Evolutionary conservation across 1,140 invertebrate genomes (phyloP).

Genomic region (Lordiphosa clarofinis): DNA sequence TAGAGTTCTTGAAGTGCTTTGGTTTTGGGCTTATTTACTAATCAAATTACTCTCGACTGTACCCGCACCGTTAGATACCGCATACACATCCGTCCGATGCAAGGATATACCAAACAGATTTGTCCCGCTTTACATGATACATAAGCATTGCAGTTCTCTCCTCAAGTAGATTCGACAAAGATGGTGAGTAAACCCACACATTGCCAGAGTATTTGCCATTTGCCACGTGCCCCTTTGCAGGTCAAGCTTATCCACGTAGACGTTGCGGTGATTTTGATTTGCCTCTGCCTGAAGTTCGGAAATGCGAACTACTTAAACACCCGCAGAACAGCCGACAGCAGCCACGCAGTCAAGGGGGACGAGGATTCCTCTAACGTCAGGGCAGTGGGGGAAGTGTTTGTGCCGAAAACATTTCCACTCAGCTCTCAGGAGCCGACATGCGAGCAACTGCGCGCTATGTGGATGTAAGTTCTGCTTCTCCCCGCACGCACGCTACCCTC

Average conservation of each 20-base stretch:
- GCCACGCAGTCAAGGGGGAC: background rate
- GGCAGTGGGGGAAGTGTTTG: slow-evolving; percentile 62
- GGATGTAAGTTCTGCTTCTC: slow-evolving; percentile 82
- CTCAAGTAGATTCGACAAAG: too few species aligned
- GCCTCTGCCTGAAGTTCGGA: background rate
- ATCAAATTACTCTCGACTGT: background rate
- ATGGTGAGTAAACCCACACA: background rate
- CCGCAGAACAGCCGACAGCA: slow-evolving; percentile 2
- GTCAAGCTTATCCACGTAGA: slow-evolving; percentile 1
- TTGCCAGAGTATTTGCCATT: background rate
- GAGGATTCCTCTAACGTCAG: slow-evolving; percentile 1
- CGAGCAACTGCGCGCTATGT: slow-evolving; percentile 93
- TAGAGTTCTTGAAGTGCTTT: too few species aligned
- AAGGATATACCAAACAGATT: too few species aligned
- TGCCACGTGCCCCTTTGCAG: background rate
- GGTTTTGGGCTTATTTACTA: too few species aligned
- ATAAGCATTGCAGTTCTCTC: too few species aligned
- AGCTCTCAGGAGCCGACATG: slow-evolving; percentile 87
- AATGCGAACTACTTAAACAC: slow-evolving; percentile 1
- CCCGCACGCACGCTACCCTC: background rate
- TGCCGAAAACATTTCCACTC: slow-evolving; percentile 63
- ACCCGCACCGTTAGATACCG: background rate
- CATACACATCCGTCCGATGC: background rate
- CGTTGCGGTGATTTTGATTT: slow-evolving; percentile 1
- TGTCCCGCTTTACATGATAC: too few species aligned